A percentile compares a stretch with the other conserved stretches of the same genome.
Conservation (phyloP, 2,888 invertebrate genomes). For the Athalia circularis region DNA sequence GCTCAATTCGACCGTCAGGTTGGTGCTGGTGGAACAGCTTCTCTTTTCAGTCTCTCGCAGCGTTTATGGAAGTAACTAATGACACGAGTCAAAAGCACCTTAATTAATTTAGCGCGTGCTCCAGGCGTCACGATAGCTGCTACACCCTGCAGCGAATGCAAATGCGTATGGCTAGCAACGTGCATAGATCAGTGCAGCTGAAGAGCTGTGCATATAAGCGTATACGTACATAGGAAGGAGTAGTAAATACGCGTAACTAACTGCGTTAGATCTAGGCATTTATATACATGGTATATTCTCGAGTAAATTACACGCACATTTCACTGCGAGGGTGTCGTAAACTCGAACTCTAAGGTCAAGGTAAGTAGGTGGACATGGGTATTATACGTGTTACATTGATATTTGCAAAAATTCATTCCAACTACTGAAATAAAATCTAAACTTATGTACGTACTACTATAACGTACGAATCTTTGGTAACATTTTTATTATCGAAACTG, state of each 20-base stretch:
- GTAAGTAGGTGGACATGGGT: not conserved
- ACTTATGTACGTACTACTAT: too few relatives aligned
- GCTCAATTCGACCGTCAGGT: too few relatives aligned
- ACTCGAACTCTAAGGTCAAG: constrained; percentile 20
- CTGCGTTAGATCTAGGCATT: too few relatives aligned
- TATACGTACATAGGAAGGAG: not conserved
- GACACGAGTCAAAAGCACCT: constrained; percentile 3
- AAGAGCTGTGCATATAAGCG: not conserved
- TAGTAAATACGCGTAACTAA: too few relatives aligned
- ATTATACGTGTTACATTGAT: not conserved
- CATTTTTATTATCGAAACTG: too few relatives aligned
- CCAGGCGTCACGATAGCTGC: not conserved
- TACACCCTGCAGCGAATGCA: constrained; percentile 1
- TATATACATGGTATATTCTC: too few relatives aligned
- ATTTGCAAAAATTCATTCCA: too few relatives aligned
- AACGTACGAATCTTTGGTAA: too few relatives aligned
- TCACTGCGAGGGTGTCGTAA: not conserved
- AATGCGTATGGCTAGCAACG: not conserved
- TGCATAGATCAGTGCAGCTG: not conserved
- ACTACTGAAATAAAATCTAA: too few relatives aligned
- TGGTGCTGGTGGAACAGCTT: too few relatives aligned
- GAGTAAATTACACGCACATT: too few relatives aligned
- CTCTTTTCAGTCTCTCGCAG: not conserved
- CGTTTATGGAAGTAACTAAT: constrained; percentile 3
- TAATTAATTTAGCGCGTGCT: constrained; percentile 17